phyloP scores from a whole-genome alignment of 1,140 invertebrate genomes.

The Pseudomyrmex pallidus region DNA sequence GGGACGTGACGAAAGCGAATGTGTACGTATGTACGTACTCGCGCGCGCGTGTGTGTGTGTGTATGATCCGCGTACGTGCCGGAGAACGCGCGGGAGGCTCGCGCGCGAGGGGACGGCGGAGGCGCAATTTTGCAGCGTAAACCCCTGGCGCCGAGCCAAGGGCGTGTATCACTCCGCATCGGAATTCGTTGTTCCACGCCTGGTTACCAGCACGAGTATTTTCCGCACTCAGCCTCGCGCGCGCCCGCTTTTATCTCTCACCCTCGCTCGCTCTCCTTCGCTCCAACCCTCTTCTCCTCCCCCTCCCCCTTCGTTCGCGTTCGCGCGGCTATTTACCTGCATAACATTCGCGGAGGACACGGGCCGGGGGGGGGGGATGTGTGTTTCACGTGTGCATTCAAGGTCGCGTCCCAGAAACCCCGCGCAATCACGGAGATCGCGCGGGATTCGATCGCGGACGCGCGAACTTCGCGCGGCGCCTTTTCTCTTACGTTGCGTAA shows the following conservation, averaged over 20 bases:
- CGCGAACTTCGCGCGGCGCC: neutral
- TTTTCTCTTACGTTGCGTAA: neutral
- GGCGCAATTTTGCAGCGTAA: slow-evolving; percentile 79
- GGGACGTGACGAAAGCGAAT: neutral
- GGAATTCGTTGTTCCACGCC: slow-evolving; percentile 81
- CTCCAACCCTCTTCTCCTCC: neutral
- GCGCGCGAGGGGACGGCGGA: slow-evolving; percentile 61
- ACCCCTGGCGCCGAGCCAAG: slow-evolving; percentile 77
- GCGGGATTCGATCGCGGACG: neutral
- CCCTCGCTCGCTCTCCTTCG: neutral
- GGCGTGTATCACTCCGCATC: slow-evolving; percentile 79
- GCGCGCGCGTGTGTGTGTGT: neutral
- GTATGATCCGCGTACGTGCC: slow-evolving; percentile 19
- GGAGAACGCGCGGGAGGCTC: slow-evolving; percentile 43
- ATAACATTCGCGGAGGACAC: slow-evolving; percentile 39
- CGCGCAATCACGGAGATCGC: neutral
- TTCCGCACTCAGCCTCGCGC: slow-evolving; percentile 62
- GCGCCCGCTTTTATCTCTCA: slow-evolving; percentile 33
- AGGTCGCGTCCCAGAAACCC: slow-evolving; percentile 39
- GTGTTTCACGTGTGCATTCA: slow-evolving; percentile 21
- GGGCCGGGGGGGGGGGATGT: slow-evolving; percentile 25
- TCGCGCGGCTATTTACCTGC: slow-evolving; percentile 44
- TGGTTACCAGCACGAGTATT: slow-evolving; percentile 78
- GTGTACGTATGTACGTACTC: neutral
- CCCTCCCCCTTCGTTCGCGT: neutral